Evolutionary conservation across 2,888 invertebrate genomes (phyloP).

Genomic region (Eristalis pertinax): DNA sequence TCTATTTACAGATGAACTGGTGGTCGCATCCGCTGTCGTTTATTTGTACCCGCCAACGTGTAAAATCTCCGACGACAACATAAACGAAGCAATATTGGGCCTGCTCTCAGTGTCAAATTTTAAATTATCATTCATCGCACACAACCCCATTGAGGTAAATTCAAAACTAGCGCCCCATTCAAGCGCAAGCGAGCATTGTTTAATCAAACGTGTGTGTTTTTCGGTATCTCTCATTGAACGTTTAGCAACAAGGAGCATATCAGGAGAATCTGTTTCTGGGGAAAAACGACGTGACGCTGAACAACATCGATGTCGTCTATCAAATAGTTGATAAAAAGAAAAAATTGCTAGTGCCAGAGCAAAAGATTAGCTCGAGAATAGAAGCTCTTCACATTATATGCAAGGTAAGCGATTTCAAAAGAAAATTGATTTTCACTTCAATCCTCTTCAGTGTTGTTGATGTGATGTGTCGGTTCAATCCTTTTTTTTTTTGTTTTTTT

Average conservation of each 20-base stretch:
- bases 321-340: conserved; percentile 78
- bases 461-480: conserved; percentile 64
- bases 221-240: background rate
- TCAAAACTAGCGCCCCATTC: background rate
- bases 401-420: conserved; percentile 74
- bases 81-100: conserved; percentile 91
- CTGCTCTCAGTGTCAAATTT: conserved; percentile 95
- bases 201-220: background rate
- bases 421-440: conserved; percentile 52
- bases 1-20: conserved; percentile 83
- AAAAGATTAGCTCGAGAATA: conserved; percentile 79
- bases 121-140: conserved; percentile 92
- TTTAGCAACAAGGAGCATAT: conserved; percentile 74
- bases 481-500: too few relatives aligned
- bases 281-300: conserved; percentile 80
- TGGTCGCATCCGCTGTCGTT: conserved; percentile 92
- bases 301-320: conserved; percentile 81
- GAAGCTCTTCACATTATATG: conserved; percentile 80
- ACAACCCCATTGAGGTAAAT: conserved; percentile 64
- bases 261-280: conserved; percentile 80
- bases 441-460: background rate
- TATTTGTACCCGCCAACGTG: conserved; percentile 88
- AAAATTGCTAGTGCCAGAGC: conserved; percentile 78
- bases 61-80: conserved; percentile 82
- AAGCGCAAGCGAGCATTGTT: background rate